phyloP scores from a whole-genome alignment of 2,797 vertebrate genomes.

The Tympanoctomys barrerae region DNA sequence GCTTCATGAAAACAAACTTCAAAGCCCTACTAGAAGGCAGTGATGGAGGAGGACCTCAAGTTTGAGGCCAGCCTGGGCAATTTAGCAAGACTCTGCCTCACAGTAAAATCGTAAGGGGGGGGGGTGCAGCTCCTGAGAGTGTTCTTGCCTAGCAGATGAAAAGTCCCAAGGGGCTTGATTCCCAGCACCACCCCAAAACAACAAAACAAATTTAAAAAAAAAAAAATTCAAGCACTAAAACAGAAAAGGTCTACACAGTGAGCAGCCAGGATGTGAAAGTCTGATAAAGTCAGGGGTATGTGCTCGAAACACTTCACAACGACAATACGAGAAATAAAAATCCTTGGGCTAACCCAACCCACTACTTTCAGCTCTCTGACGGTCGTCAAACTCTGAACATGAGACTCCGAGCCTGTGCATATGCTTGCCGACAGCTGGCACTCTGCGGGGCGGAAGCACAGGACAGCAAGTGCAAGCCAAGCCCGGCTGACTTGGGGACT shows the following conservation, averaged over 20 bases:
- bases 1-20: background rate
- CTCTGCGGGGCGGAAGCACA: background rate
- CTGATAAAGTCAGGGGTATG: background rate
- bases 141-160: background rate
- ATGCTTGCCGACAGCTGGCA: background rate
- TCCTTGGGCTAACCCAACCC: background rate
- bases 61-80: background rate
- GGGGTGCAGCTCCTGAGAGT: background rate
- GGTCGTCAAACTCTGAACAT: slow-evolving; percentile 17
- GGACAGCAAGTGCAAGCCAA: background rate
- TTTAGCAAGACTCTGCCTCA: background rate
- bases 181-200: background rate
- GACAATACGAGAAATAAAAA: background rate
- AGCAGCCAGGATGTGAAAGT: background rate
- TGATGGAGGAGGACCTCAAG: background rate
- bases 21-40: background rate
- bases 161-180: background rate
- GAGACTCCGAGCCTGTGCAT: background rate
- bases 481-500: background rate
- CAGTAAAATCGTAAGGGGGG: background rate
- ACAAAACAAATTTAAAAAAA: background rate
- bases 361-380: slow-evolving; percentile 16
- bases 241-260: background rate
- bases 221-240: background rate
- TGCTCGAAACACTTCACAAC: background rate